Conservation (phyloP, 2,113 vertebrate species). For the Pseudonaja textilis region DNA sequence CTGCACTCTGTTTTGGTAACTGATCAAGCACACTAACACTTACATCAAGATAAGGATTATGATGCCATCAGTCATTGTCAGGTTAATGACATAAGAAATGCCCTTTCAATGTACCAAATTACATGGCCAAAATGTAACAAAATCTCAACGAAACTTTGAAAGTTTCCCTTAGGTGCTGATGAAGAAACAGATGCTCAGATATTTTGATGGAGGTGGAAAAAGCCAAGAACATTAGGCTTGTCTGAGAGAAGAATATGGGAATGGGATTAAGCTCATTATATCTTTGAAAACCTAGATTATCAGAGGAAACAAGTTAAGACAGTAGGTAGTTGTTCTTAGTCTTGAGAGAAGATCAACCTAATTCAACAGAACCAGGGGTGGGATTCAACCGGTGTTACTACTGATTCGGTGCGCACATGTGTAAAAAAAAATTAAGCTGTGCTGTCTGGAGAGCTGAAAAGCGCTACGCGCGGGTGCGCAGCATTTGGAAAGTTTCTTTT, state of each 20-base stretch:
- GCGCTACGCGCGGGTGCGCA: too few species aligned
- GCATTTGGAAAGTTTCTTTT: too few species aligned
- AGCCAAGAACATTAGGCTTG: background rate
- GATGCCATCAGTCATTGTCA: constrained; percentile 5
- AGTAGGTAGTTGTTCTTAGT: background rate
- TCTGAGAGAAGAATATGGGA: background rate
- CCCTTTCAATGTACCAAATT: background rate
- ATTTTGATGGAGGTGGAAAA: background rate
- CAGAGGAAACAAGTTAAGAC: background rate
- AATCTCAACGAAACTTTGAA: background rate
- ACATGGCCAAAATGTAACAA: background rate
- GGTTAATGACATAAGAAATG: constrained; percentile 2
- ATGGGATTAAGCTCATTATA: background rate
- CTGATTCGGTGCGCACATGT: too few species aligned
- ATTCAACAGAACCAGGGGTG: background rate
- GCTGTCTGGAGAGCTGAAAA: too few species aligned
- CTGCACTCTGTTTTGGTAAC: background rate
- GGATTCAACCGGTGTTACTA: too few species aligned
- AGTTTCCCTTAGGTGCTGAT: background rate
- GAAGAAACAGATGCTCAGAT: background rate
- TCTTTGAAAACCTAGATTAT: background rate
- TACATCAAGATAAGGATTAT: background rate
- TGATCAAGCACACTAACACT: background rate
- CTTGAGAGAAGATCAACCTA: background rate
- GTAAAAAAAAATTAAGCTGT: too few species aligned